Base-by-base conservation (phyloP, 2,888 invertebrate species). In the Nemotelus pantherinus region DNA sequence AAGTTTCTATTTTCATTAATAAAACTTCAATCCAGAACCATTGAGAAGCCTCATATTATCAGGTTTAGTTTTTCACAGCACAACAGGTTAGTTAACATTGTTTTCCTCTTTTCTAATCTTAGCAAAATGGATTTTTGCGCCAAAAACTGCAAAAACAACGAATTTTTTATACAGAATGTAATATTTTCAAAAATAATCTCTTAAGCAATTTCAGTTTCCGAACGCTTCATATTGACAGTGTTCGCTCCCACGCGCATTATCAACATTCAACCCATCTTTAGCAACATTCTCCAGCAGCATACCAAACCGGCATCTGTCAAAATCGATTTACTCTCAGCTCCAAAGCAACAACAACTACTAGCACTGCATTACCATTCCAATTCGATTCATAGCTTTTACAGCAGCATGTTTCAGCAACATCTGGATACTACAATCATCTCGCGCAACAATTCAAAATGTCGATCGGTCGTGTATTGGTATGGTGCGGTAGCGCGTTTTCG, bases 361-460 rank as follows among this genome's bases (percentile, higher is more conserved):
- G 2, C 5, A 63, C 64, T 64, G 64, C 64, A 64, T 64, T 64
- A 64, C 2, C 64, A 64, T 44, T 9, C 3, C 63, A 10, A 39
- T 63, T 1, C 5, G 6, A 41, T 43, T 5, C 45, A 2, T 6
- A 45, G n/a, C n/a, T 1, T n/a, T n/a, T 7, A 2, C 47, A 25
- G 39, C 67, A 44, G 43, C 39, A 39, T 43, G 43, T 43, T 7
- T 0, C 41, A 45, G 3, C 44, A 41, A 6, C 67, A 48, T 25
- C 5, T 1, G 7, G 41, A 7, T 41, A 39, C 39, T 7, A 2
- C 44, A 6, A 64, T 2, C 47, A n/a, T 39, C 7, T 47, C 48
- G 3, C 47, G 65, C 65, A 65, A 65, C 63, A 63, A 39, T 60
- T 47, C 47, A 74, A 74, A 47, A 74, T 74, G 74, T 60, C 74